phyloP scores from a whole-genome alignment of 2,113 vertebrate species.

The Ciconia boyciana region DNA sequence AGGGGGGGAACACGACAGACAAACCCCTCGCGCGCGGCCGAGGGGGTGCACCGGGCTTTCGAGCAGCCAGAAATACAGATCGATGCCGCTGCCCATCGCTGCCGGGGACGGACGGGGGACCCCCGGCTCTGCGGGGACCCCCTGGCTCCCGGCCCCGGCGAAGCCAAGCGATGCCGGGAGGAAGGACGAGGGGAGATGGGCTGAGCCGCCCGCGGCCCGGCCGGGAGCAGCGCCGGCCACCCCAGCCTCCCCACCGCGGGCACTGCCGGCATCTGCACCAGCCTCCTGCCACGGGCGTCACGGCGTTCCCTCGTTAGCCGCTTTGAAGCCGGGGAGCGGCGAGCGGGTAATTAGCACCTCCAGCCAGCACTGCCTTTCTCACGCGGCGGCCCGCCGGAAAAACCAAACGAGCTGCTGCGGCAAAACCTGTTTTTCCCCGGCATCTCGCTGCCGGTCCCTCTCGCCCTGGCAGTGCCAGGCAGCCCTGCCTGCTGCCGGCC shows the following conservation, averaged over 20 bases:
- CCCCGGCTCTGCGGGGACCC: background rate
- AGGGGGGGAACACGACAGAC: no score
- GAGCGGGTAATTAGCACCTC: background rate
- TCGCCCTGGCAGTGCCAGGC: background rate
- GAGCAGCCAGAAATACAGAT: background rate
- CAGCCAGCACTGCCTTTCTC: background rate
- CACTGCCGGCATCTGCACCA: no score
- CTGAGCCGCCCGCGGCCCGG: fast-evolving
- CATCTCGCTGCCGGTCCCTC: background rate
- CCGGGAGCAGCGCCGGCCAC: background rate
- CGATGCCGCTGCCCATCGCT: no score
- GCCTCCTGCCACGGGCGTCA: background rate
- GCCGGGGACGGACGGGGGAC: no score
- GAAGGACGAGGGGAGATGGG: background rate
- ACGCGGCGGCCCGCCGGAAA: background rate
- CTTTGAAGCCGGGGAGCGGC: background rate
- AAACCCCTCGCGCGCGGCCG: background rate
- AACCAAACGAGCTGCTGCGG: background rate
- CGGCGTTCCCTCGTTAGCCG: background rate
- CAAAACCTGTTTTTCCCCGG: background rate
- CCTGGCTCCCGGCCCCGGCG: no score
- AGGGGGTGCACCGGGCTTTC: background rate
- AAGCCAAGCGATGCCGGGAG: no score
- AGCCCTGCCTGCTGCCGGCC: background rate
- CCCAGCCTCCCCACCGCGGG: no score